Evolutionary conservation across 2,888 invertebrate genomes (phyloP).

Genomic region (Cremastinae sp.): DNA sequence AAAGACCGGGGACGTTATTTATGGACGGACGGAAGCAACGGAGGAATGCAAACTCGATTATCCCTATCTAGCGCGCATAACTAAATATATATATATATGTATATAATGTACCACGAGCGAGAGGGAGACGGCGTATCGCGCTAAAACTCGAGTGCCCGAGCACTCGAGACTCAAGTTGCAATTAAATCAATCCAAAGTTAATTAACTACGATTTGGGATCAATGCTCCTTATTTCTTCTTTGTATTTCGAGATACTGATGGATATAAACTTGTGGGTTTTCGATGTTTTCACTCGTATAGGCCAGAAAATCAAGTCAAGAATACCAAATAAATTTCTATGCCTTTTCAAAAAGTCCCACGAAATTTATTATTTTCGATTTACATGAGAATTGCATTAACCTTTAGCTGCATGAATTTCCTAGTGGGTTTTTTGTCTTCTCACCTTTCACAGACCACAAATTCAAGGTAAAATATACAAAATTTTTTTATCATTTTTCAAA

Average conservation of each 20-base stretch:
- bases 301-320: no score
- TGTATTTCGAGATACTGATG: slow-evolving; percentile 35
- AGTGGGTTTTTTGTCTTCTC: no score
- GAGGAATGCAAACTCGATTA: slow-evolving; percentile 58
- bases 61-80: slow-evolving; percentile 42
- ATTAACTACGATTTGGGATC: slow-evolving; percentile 52
- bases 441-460: no score
- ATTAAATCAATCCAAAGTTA: slow-evolving; percentile 57
- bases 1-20: slow-evolving; percentile 45
- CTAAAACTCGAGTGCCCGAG: slow-evolving; percentile 47
- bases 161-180: slow-evolving; percentile 53
- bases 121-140: neutral
- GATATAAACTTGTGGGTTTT: no score
- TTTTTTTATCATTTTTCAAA: no score
- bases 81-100: slow-evolving; percentile 4
- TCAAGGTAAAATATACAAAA: no score
- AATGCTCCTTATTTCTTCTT: slow-evolving; percentile 28
- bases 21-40: slow-evolving; percentile 51
- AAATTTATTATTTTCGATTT: no score
- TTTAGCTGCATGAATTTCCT: no score
- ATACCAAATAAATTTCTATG: no score
- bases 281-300: no score
- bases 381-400: no score
- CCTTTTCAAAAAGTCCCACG: no score
- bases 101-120: slow-evolving; percentile 5